phyloP scores from a whole-genome alignment of 2,797 vertebrate genomes.

The Thaleichthys pacificus region DNA sequence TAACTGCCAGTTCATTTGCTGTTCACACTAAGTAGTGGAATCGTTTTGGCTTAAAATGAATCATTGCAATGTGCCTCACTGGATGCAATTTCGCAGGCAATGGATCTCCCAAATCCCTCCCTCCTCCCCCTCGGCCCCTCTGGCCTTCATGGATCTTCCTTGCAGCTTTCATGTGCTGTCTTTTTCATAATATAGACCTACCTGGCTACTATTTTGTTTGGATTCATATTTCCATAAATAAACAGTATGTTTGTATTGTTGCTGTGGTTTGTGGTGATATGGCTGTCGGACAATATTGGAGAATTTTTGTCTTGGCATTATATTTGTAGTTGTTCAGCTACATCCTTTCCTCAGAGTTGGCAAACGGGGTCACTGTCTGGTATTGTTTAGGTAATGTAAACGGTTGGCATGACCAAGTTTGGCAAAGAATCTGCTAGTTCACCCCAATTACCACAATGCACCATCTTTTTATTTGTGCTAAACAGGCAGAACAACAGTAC shows the following conservation, averaged over 20 bases:
- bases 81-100: not conserved
- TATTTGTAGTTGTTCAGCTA: slow-evolving; percentile 33
- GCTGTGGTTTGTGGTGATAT: slow-evolving; percentile 11
- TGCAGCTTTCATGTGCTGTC: not conserved
- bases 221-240: slow-evolving; percentile 19
- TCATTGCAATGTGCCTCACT: not conserved
- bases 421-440: slow-evolving; percentile 28
- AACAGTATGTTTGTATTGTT: slow-evolving; percentile 15
- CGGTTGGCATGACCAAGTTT: slow-evolving; percentile 19
- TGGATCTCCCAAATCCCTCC: not conserved
- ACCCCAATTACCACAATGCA: slow-evolving; percentile 17
- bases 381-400: slow-evolving; percentile 25
- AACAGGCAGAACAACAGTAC: not conserved
- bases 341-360: slow-evolving; percentile 30
- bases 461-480: not conserved
- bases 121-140: not conserved
- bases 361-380: slow-evolving; percentile 15
- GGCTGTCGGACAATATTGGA: slow-evolving; percentile 36
- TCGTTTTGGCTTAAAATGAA: not conserved
- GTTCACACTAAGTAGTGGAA: not conserved
- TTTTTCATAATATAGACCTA: not conserved
- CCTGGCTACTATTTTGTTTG: not conserved
- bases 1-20: not conserved
- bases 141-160: too few species aligned
- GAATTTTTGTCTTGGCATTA: slow-evolving; percentile 48